Conservation (phyloP, 2,113 vertebrate species). For the Coturnix japonica region DNA sequence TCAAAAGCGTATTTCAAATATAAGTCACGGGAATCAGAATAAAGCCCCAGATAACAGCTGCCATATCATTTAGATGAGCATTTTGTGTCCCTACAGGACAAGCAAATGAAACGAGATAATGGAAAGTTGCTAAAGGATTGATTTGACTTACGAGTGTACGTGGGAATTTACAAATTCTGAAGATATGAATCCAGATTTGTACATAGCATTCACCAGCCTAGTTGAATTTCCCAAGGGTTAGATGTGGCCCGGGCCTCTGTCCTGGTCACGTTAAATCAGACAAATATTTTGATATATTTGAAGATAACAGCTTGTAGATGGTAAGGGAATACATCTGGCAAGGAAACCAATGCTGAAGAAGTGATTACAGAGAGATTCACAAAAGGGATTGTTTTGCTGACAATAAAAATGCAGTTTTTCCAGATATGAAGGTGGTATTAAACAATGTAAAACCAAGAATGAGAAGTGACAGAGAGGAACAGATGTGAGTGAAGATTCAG, state of each 20-base stretch:
- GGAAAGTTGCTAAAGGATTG: not conserved
- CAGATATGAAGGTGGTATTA: not conserved
- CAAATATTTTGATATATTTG: not conserved
- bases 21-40: slow-evolving; percentile 25
- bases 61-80: not conserved
- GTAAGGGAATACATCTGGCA: not conserved
- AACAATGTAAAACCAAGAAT: not conserved
- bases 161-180: not conserved
- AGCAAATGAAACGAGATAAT: not conserved
- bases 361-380: not conserved
- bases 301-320: not conserved
- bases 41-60: not conserved
- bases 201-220: not conserved
- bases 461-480: not conserved
- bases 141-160: not conserved
- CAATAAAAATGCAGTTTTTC: not conserved
- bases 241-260: not conserved
- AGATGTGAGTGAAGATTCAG: not conserved
- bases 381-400: not conserved
- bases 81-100: not conserved
- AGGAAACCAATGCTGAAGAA: not conserved
- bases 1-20: slow-evolving; percentile 31
- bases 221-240: not conserved
- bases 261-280: not conserved
- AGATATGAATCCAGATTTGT: not conserved